A percentile compares a stretch with the other conserved stretches of the same genome.
These are phyloP conservation scores for Pollenia angustigena DNA, from an alignment of 2,888 invertebrate genomes.

Conservation along the genomic window DNA sequence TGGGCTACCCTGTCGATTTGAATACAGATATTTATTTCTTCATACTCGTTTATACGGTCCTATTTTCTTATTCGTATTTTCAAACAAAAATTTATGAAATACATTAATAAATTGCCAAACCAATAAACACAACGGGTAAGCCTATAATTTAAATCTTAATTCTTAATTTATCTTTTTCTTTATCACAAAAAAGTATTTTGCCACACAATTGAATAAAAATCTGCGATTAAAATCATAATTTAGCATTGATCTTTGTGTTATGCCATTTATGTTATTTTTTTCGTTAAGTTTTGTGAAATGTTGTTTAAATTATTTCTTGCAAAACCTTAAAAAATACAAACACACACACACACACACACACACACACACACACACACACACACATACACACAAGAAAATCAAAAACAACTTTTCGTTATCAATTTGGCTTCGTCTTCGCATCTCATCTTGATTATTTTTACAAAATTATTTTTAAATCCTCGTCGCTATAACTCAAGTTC, in stretches of 20 bases:
- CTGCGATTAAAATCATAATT: slow-evolving; percentile 32
- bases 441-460: slow-evolving; percentile 67
- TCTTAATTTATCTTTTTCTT: background rate
- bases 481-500: slow-evolving; percentile 67
- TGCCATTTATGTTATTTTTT: background rate
- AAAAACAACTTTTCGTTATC: slow-evolving; percentile 43
- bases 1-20: too few relatives aligned
- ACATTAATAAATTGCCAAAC: too few relatives aligned
- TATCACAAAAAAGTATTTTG: background rate
- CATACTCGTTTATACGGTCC: too few relatives aligned
- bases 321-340: background rate
- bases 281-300: background rate
- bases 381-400: background rate
- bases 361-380: too few relatives aligned
- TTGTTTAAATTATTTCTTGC: slow-evolving; percentile 28
- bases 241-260: slow-evolving; percentile 30
- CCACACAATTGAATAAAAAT: slow-evolving; percentile 16
- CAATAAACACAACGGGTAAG: too few relatives aligned
- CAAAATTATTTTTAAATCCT: slow-evolving; percentile 64
- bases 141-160: background rate
- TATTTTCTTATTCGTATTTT: too few relatives aligned
- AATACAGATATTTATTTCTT: too few relatives aligned
- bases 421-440: slow-evolving; percentile 42
- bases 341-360: too few relatives aligned
- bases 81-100: too few relatives aligned